Evolutionary conservation across 1,140 invertebrate species (phyloP).

Genomic region (Phortica variegata): DNA sequence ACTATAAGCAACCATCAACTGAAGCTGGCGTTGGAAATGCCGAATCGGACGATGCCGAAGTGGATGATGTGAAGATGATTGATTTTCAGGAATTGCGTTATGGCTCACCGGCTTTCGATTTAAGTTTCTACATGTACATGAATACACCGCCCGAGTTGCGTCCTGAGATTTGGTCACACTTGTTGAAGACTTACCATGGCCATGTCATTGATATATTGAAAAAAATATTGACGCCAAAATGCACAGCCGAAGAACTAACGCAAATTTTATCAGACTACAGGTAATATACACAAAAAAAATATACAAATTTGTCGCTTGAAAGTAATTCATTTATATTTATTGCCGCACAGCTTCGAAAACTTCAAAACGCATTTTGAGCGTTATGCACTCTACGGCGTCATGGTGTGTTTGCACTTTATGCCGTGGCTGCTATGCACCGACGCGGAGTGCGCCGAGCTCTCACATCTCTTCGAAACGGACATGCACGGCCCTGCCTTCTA

Average conservation of each 20-base stretch:
- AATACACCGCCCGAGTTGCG: constrained; percentile 29
- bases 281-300: no score
- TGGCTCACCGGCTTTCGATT: constrained; percentile 37
- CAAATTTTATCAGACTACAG: no score
- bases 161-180: constrained; percentile 9
- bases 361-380: constrained; percentile 19
- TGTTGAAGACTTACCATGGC: constrained; percentile 17
- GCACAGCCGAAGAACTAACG: not conserved
- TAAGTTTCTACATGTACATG: constrained; percentile 51
- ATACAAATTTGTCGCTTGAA: no score
- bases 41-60: constrained; percentile 2
- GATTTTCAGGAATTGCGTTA: constrained; percentile 52
- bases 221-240: not conserved
- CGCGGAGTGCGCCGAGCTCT: constrained; percentile 14
- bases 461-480: constrained; percentile 16
- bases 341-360: constrained; percentile 13
- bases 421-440: constrained; percentile 19
- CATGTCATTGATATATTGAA: constrained; percentile 7
- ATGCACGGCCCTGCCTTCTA: constrained; percentile 17
- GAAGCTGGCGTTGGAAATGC: constrained; percentile 19
- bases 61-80: constrained; percentile 38
- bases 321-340: not conserved
- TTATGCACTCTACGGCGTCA: constrained; percentile 23
- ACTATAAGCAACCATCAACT: constrained; percentile 14
- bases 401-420: constrained; percentile 22